These are phyloP conservation scores for Dryocosmus kuriphilus DNA, from an alignment of 2,888 invertebrate species.

Conservation along the genomic window DNA sequence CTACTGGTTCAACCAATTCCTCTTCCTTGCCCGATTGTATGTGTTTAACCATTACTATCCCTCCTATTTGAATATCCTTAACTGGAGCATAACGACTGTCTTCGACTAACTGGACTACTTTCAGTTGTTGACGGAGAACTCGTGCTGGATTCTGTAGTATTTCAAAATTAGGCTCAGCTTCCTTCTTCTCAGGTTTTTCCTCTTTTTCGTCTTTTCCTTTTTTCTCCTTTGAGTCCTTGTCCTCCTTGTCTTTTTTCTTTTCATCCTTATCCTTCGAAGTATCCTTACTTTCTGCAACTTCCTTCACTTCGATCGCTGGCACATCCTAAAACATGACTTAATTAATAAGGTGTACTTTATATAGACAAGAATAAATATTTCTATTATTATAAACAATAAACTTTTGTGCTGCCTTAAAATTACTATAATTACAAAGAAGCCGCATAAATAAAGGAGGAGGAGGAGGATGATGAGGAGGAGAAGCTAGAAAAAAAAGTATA, in stretches of 20 bases:
- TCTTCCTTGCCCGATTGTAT: constrained; percentile 86
- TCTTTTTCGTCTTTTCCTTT: constrained; percentile 77
- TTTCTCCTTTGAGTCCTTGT: constrained; percentile 74
- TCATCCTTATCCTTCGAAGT: constrained; percentile 74
- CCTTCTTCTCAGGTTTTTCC: constrained; percentile 82
- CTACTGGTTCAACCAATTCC: constrained; percentile 94
- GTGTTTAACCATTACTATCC: constrained; percentile 96
- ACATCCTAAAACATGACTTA: constrained; percentile 64
- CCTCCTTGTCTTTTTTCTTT: constrained; percentile 79
- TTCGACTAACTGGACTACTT: constrained; percentile 88
- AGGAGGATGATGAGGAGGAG: no score
- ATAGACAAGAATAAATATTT: background rate
- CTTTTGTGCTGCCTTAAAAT: background rate
- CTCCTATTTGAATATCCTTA: constrained; percentile 96
- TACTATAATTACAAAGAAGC: no score
- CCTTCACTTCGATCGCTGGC: constrained; percentile 69
- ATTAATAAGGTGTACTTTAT: background rate
- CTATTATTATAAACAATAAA: background rate
- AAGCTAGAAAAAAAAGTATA: no score
- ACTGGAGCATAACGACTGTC: constrained; percentile 90
- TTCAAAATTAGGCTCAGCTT: constrained; percentile 95
- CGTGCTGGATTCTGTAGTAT: constrained; percentile 96
- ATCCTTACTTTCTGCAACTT: constrained; percentile 69
- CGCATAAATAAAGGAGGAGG: no score
- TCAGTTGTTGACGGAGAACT: constrained; percentile 94